A percentile compares a stretch with the other conserved stretches of the same genome.
phyloP scores from a whole-genome alignment of 2,888 invertebrate species.

The Macrosiphum euphorbiae region DNA sequence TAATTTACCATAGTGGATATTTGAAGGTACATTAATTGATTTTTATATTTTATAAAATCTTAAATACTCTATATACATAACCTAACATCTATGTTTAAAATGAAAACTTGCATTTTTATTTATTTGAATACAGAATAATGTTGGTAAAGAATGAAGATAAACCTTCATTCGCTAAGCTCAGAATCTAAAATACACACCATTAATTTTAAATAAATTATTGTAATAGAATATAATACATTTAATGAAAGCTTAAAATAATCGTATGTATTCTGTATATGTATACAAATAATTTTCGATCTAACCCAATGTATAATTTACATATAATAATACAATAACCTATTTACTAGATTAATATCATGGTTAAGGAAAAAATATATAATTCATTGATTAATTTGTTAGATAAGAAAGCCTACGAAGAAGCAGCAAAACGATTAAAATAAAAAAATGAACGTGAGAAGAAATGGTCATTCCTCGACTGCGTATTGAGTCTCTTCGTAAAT shows the following conservation, averaged over 20 bases:
- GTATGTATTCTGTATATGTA: not conserved
- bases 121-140: not conserved
- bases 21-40: not conserved
- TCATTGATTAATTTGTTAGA: slow-evolving; percentile 72
- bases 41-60: not conserved
- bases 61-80: not conserved
- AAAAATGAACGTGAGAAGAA: slow-evolving; percentile 84
- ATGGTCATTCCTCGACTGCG: slow-evolving; percentile 90
- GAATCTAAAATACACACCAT: not conserved
- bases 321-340: not conserved
- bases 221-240: not conserved
- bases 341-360: not conserved
- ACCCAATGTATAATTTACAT: not conserved
- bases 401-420: slow-evolving; percentile 85
- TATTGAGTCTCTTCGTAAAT: slow-evolving; percentile 91
- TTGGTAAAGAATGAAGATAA: not conserved
- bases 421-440: slow-evolving; percentile 88
- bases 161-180: too few species aligned
- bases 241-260: not conserved
- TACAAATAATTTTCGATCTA: not conserved
- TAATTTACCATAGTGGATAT: not conserved
- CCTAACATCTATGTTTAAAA: not conserved
- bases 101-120: not conserved
- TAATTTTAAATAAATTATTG: not conserved
- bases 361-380: not conserved